A percentile compares a stretch with the other conserved stretches of the same genome.
Evolutionary conservation across 2,888 invertebrate species (phyloP).

Genomic region (Sialis fuliginosa): DNA sequence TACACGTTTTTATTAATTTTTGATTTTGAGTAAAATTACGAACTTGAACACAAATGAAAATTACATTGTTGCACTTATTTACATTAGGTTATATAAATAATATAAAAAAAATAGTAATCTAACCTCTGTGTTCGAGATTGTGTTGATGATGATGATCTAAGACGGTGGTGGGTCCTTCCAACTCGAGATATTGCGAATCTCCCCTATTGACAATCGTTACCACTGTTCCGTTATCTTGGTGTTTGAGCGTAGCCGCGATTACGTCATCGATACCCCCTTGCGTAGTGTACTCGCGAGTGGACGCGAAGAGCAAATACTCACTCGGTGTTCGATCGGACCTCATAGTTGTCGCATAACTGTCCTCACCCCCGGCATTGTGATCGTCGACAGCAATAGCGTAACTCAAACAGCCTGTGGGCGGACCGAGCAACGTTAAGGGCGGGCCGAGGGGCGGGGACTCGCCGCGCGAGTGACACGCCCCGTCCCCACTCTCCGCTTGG

Average conservation of each 20-base stretch:
- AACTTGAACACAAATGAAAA: no score
- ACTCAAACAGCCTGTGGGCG: not conserved
- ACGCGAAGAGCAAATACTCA: not conserved
- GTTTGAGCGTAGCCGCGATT: not conserved
- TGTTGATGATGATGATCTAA: not conserved
- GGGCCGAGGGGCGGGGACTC: not conserved
- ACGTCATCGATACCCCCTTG: not conserved
- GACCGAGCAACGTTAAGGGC: not conserved
- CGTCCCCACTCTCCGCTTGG: no score
- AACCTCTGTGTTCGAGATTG: no score
- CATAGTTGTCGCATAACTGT: constrained; percentile 3
- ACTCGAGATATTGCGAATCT: not conserved
- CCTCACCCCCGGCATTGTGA: not conserved
- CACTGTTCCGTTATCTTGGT: not conserved
- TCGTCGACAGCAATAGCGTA: not conserved
- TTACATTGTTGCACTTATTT: no score
- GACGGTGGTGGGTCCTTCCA: not conserved
- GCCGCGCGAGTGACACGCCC: not conserved
- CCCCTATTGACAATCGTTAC: not conserved
- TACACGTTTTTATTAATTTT: no score
- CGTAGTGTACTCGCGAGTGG: not conserved
- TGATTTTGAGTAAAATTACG: no score
- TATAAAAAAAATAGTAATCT: no score
- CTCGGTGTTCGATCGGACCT: not conserved
- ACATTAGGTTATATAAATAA: no score